phyloP scores from a whole-genome alignment of 2,113 vertebrate genomes.

The Rhea americana region DNA sequence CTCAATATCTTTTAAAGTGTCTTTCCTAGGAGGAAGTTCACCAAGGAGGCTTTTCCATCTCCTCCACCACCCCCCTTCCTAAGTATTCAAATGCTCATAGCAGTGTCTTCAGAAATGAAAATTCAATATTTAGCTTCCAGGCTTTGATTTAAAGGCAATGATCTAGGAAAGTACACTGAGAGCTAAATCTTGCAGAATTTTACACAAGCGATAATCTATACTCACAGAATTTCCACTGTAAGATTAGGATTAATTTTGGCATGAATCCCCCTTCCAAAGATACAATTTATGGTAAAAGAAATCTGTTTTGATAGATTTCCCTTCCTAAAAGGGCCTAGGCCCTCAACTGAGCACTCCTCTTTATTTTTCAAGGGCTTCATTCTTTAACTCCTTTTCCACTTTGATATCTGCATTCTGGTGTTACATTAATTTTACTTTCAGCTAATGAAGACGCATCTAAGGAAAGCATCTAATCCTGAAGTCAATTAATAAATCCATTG shows the following conservation, averaged over 20 bases:
- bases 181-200: neutral
- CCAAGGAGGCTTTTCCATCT: neutral
- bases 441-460: slow-evolving; percentile 27
- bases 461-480: slow-evolving; percentile 56
- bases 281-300: neutral
- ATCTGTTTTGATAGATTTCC: neutral
- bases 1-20: neutral
- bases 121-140: neutral
- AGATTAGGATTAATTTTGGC: neutral
- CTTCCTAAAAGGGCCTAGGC: neutral
- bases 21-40: neutral
- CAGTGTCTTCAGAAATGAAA: neutral
- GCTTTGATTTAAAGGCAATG: neutral
- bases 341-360: neutral
- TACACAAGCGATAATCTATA: neutral
- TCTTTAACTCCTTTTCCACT: neutral
- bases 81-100: rapidly evolving
- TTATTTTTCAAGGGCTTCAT: neutral
- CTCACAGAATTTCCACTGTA: neutral
- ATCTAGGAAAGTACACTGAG: neutral
- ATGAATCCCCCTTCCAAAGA: neutral
- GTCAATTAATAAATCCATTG: slow-evolving; percentile 64
- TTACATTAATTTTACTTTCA: slow-evolving; percentile 15
- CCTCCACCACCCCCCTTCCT: neutral
- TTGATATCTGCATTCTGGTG: neutral